Conservation (phyloP, 2,113 vertebrate genomes). For the Myiozetetes cayanensis region DNA sequence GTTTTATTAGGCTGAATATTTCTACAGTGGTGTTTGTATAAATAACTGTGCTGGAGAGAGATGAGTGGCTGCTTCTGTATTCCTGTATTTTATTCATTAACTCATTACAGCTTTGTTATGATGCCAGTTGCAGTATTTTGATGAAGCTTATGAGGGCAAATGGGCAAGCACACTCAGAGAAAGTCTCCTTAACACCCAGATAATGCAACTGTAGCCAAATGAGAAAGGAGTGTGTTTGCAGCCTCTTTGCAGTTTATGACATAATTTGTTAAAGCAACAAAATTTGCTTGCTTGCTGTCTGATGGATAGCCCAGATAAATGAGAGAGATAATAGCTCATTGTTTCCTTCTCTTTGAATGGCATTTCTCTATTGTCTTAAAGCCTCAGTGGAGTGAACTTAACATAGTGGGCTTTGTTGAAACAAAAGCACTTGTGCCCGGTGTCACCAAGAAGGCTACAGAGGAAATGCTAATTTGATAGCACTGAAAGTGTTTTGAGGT, state of each 20-base stretch:
- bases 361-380: conserved; percentile 61
- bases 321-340: conserved; percentile 32
- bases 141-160: neutral
- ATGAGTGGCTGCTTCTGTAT: neutral
- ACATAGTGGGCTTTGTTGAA: conserved; percentile 53
- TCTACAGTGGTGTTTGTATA: neutral
- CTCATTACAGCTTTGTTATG: neutral
- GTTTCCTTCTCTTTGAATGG: conserved; percentile 53
- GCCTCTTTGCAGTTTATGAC: conserved; percentile 20
- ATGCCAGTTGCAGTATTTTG: neutral
- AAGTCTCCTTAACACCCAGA: neutral
- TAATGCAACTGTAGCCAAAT: neutral
- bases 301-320: conserved; percentile 21
- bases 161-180: neutral
- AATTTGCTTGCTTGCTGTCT: neutral
- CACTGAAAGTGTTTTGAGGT: neutral
- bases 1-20: conserved; percentile 9
- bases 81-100: neutral
- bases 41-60: neutral
- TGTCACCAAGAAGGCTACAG: neutral
- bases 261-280: conserved; percentile 37
- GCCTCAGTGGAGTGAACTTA: conserved; percentile 37
- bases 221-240: neutral
- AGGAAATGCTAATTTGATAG: conserved; percentile 46
- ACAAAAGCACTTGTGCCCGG: conserved; percentile 42